Evolutionary conservation across 2,888 invertebrate species (phyloP).

Genomic region (Tenodera sinensis): DNA sequence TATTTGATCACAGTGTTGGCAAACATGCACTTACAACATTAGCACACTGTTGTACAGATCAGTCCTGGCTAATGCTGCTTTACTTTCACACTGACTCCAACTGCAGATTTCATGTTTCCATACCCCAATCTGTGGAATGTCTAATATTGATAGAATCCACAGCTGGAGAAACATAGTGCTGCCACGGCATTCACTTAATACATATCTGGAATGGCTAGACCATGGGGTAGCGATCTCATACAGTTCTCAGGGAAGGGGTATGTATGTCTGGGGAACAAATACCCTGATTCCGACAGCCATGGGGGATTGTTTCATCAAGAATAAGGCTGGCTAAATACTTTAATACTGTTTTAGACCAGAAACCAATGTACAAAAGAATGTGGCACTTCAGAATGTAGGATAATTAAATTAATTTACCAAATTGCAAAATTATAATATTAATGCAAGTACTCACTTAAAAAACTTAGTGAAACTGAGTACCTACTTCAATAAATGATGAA

Average conservation of each 20-base stretch:
- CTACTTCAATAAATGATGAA: background rate
- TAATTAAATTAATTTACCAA: background rate
- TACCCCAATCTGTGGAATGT: background rate
- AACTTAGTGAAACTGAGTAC: background rate
- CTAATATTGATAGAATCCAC: background rate
- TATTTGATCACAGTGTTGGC: background rate
- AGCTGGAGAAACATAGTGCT: background rate
- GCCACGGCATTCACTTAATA: background rate
- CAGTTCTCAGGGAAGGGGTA: background rate
- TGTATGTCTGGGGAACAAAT: conserved; percentile 20
- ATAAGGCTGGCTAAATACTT: background rate
- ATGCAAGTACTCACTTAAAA: background rate
- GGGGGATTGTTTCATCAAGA: conserved; percentile 1
- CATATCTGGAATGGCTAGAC: background rate
- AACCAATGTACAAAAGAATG: background rate
- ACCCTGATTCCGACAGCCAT: conserved; percentile 25
- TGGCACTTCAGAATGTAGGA: background rate
- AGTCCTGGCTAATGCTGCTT: background rate
- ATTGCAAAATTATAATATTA: background rate
- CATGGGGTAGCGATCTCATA: conserved; percentile 11
- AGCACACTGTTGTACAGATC: background rate
- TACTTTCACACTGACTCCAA: background rate
- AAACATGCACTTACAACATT: background rate
- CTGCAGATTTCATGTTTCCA: background rate
- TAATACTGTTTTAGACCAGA: background rate